Evolutionary conservation across 2,888 invertebrate genomes (phyloP), one percentile per base, ranked within the genome.

Genomic region (Eudasyphora cyanicolor): DNA sequence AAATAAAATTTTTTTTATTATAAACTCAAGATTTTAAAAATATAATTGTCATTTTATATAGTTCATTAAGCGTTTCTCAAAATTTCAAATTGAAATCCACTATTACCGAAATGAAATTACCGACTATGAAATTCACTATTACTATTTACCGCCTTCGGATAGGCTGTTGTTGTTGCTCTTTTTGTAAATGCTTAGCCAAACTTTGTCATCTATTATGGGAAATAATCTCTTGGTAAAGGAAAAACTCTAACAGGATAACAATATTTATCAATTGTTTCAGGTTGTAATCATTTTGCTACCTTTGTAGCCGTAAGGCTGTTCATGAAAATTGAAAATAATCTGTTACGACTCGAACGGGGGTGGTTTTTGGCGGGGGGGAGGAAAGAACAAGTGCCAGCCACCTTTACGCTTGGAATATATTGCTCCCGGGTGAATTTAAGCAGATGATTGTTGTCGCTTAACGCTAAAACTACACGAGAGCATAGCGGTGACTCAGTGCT

Each of bases 351-450:
- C n/a, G n/a, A n/a, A n/a, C 69, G 45, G 64, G 81, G 78, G 83
- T 83, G 75, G 80, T 21, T 70, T 51, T 7, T 27, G 51, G 2
- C 14, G n/a, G 8, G 14, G 12, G 35, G 8, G 19, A 62, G 21
- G 1, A 42, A 60, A 38, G 27, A 57, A 73, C 84, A 84, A 84
- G 84, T 84, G 84, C 71, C 81, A 14, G 67, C 67, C 67, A 42
- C 67, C 67, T 67, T 67, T 24, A 67, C 42, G 60, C 73, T 24
- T 49, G 4, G 73, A 78, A 67, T 89, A 88, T 89, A 90, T 90
- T 89, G 91, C 90, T 90, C 91, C 90, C 90, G 89, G 90, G 90
- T 89, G 90, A 86, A 89, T 84, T 79, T 88, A 90, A 90, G 86
- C 90, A 91, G 91, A 90, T 90, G 89, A 90, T 84, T 86, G 84